Conservation (phyloP, 2,888 invertebrate species). For the Andrena praecox region DNA sequence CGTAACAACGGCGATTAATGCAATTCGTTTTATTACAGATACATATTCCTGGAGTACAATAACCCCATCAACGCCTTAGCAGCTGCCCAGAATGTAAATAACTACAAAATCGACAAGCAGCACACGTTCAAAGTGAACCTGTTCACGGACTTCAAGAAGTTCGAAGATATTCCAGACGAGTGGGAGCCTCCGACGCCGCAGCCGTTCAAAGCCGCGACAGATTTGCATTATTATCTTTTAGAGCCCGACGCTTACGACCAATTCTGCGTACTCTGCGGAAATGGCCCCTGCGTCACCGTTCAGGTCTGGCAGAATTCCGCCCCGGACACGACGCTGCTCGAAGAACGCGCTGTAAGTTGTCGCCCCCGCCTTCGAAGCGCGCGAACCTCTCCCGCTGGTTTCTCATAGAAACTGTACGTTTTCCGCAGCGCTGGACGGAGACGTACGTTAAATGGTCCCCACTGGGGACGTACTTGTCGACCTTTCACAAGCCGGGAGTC, state of each 20-base stretch:
- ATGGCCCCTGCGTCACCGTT: slow-evolving; percentile 90
- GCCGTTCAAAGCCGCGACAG: slow-evolving; percentile 96
- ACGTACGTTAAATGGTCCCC: slow-evolving; percentile 99
- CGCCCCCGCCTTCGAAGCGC: background rate
- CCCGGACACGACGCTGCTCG: slow-evolving; percentile 93
- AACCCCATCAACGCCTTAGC: slow-evolving; percentile 94
- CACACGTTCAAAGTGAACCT: slow-evolving; percentile 97
- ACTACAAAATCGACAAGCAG: slow-evolving; percentile 97
- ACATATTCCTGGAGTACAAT: slow-evolving; percentile 96
- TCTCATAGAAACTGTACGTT: slow-evolving; percentile 17
- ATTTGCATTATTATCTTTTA: slow-evolving; percentile 96
- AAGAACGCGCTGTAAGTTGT: slow-evolving; percentile 91
- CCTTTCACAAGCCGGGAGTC: slow-evolving; percentile 98
- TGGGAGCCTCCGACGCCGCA: slow-evolving; percentile 97
- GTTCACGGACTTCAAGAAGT: slow-evolving; percentile 98
- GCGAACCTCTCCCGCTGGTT: slow-evolving; percentile 3
- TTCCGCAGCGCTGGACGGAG: slow-evolving; percentile 95
- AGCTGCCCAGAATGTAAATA: slow-evolving; percentile 95
- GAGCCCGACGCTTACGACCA: slow-evolving; percentile 99
- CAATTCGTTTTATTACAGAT: slow-evolving; percentile 84
- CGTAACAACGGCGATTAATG: background rate
- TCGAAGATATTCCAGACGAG: slow-evolving; percentile 94
- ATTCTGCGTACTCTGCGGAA: slow-evolving; percentile 95
- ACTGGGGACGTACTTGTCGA: slow-evolving; percentile 97
- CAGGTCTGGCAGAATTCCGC: slow-evolving; percentile 95